Evolutionary conservation across 1,140 invertebrate species (phyloP).

Genomic region (Megalopta genalis): DNA sequence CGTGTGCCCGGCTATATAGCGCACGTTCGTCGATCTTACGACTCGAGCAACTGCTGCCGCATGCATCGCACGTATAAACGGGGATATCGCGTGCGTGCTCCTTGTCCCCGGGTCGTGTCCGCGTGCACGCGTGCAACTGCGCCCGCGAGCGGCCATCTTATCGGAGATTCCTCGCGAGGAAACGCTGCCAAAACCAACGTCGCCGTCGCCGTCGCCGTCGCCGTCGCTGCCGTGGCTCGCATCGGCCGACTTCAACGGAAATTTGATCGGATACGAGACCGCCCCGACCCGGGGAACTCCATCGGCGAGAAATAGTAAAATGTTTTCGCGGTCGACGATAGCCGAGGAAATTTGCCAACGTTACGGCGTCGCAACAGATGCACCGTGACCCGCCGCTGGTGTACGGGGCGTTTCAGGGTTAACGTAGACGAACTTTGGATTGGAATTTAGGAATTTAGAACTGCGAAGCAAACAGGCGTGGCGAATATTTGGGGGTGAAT

Average conservation of each 20-base stretch:
- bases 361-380: neutral
- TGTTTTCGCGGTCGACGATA: too few relatives aligned
- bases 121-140: neutral
- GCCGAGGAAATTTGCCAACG: too few relatives aligned
- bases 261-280: constrained; percentile 41
- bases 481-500: too few relatives aligned
- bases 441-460: too few relatives aligned
- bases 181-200: constrained; percentile 31
- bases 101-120: neutral
- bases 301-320: neutral
- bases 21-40: constrained; percentile 22
- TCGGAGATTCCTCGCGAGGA: constrained; percentile 62
- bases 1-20: neutral
- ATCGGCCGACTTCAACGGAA: too few relatives aligned
- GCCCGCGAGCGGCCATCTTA: constrained; percentile 21
- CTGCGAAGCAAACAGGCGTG: too few relatives aligned
- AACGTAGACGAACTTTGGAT: too few relatives aligned
- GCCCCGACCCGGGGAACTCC: neutral
- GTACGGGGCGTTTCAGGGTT: too few relatives aligned
- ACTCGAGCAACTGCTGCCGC: neutral
- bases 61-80: constrained; percentile 13
- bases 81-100: constrained; percentile 36
- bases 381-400: neutral
- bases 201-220: neutral
- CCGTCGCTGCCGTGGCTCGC: too few relatives aligned